phyloP scores from a whole-genome alignment of 1,140 invertebrate species.

The Euschistus heros region DNA sequence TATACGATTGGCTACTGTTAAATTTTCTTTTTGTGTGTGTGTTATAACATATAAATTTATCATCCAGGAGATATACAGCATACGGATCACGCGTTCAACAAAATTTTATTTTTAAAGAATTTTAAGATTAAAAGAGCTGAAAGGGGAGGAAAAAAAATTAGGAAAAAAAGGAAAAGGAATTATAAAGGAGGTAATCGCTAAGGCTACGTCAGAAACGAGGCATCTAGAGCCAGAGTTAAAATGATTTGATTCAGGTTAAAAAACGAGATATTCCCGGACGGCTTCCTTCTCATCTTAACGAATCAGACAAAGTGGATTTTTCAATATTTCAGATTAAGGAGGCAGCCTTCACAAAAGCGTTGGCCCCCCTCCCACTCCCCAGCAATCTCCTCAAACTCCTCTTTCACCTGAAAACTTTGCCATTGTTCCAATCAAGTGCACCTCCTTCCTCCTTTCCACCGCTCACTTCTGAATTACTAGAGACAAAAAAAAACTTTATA shows the following conservation, averaged over 20 bases:
- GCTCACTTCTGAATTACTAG: background rate
- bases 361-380: background rate
- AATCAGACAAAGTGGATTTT: slow-evolving; percentile 16
- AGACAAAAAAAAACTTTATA: slow-evolving; percentile 7
- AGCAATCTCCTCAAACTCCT: background rate
- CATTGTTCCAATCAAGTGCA: slow-evolving; percentile 10
- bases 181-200: too few relatives aligned
- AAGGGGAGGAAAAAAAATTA: too few relatives aligned
- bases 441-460: background rate
- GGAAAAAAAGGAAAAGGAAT: too few relatives aligned
- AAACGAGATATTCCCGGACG: slow-evolving; percentile 5
- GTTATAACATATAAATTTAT: too few relatives aligned
- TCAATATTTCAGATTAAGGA: slow-evolving; percentile 15
- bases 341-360: background rate
- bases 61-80: too few relatives aligned
- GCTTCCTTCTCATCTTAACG: slow-evolving; percentile 1
- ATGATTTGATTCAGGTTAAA: slow-evolving; percentile 6
- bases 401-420: slow-evolving; percentile 5
- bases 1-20: too few relatives aligned
- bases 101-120: too few relatives aligned
- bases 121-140: too few relatives aligned
- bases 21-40: too few relatives aligned
- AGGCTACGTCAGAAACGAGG: too few relatives aligned
- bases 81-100: too few relatives aligned
- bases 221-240: too few relatives aligned